Percentiles rank a stretch among this genome's conserved stretches.
phyloP scores from a whole-genome alignment of 2,797 vertebrate genomes.

The Scolopax bukidnonensis region DNA sequence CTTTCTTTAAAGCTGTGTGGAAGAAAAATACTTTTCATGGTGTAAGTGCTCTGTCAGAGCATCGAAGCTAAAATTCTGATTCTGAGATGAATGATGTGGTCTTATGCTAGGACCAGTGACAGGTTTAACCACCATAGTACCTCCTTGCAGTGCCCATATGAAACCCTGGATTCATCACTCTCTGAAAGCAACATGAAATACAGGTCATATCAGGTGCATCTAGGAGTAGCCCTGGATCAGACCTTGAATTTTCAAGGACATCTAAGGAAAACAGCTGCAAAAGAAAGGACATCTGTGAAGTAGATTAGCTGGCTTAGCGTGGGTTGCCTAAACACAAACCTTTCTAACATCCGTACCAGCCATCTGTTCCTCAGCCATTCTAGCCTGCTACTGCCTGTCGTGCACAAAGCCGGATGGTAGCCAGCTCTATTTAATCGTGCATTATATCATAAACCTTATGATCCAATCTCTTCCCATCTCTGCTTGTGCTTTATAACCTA shows the following conservation, averaged over 20 bases:
- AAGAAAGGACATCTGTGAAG: conserved; percentile 45
- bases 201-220: neutral
- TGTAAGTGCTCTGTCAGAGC: neutral
- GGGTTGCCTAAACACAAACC: conserved; percentile 45
- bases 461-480: neutral
- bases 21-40: neutral
- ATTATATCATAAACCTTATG: conserved; percentile 35
- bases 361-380: conserved; percentile 53
- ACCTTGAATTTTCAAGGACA: conserved; percentile 38
- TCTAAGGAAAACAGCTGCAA: conserved; percentile 56
- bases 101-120: neutral
- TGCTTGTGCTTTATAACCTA: neutral
- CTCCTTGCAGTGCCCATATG: neutral
- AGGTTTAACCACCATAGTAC: neutral
- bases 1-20: neutral
- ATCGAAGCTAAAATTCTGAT: too few relatives aligned
- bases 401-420: neutral
- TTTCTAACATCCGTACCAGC: conserved; percentile 6
- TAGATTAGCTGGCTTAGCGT: conserved; percentile 60
- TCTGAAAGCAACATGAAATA: neutral
- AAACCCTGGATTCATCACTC: neutral
- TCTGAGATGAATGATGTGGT: neutral
- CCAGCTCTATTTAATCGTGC: neutral
- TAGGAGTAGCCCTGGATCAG: neutral
- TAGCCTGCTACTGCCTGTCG: conserved; percentile 15